Conservation (phyloP, 2,888 invertebrate genomes). For the Luffia ferchaultella region DNA sequence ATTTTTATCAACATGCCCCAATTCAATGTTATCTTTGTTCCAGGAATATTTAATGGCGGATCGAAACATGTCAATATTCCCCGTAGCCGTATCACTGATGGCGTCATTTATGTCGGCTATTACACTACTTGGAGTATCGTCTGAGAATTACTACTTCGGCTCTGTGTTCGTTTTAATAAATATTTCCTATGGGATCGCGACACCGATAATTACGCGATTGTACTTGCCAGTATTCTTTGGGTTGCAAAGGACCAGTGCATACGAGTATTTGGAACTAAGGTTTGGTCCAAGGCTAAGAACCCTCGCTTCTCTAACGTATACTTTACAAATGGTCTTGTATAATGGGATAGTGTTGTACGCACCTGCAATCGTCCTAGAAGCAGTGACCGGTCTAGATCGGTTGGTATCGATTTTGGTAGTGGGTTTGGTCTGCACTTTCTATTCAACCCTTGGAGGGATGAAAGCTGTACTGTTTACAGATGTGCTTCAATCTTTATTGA, state of each 20-base stretch:
- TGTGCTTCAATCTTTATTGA: conserved; percentile 82
- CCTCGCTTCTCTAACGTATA: conserved; percentile 84
- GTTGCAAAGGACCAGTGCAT: conserved; percentile 85
- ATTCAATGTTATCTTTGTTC: too few species aligned
- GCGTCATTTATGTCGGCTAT: conserved; percentile 95
- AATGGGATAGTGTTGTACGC: conserved; percentile 94
- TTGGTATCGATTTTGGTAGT: conserved; percentile 77
- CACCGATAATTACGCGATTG: conserved; percentile 78
- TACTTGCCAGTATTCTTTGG: conserved; percentile 89
- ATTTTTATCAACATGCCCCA: too few species aligned
- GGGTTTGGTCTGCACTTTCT: conserved; percentile 84
- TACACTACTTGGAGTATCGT: conserved; percentile 86
- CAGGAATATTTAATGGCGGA: conserved; percentile 87
- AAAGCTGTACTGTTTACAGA: conserved; percentile 91
- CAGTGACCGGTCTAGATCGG: conserved; percentile 82
- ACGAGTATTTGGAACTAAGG: conserved; percentile 90
- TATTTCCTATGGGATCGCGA: conserved; percentile 76
- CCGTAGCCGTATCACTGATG: conserved; percentile 89
- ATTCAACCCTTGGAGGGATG: conserved; percentile 89
- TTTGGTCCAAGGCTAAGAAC: conserved; percentile 82
- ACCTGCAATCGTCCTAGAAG: conserved; percentile 88
- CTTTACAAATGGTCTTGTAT: conserved; percentile 88
- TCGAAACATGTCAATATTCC: conserved; percentile 78
- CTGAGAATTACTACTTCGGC: conserved; percentile 86
- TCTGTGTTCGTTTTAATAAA: conserved; percentile 83